phyloP scores from a whole-genome alignment of 2,797 vertebrate species.

The Gephyroberyx darwinii region DNA sequence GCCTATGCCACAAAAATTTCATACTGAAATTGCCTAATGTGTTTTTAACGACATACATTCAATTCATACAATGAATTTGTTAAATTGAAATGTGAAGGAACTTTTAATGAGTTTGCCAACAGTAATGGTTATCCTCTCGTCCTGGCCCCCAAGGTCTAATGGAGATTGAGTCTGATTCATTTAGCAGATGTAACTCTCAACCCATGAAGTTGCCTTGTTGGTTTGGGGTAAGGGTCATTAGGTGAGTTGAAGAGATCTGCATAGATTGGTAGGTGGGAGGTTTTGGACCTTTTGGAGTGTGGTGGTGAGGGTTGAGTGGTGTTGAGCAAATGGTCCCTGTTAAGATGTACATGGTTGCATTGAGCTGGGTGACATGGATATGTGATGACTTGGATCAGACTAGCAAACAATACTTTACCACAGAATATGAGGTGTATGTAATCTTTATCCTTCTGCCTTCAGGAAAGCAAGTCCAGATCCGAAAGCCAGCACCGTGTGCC shows the following conservation, averaged over 20 bases:
- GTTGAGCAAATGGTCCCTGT: background rate
- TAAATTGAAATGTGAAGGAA: background rate
- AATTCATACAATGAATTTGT: too few relatives aligned
- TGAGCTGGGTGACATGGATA: background rate
- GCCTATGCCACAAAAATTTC: too few relatives aligned
- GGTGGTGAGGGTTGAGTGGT: background rate
- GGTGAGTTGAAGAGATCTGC: background rate
- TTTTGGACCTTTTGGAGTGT: too few relatives aligned
- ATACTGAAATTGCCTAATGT: too few relatives aligned
- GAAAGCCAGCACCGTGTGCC: conserved; percentile 82
- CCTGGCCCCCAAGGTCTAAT: background rate
- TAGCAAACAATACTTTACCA: background rate
- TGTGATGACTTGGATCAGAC: background rate
- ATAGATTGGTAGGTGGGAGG: background rate
- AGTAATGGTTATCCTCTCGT: background rate
- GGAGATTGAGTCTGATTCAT: background rate
- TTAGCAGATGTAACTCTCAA: background rate
- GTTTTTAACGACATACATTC: too few relatives aligned
- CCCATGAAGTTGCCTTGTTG: background rate
- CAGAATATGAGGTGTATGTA: background rate
- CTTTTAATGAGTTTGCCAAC: too few relatives aligned
- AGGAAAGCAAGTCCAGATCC: conserved; percentile 89
- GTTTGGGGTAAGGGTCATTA: background rate
- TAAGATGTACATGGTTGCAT: background rate
- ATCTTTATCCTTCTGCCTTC: conserved; percentile 27